A percentile compares a stretch with the other conserved stretches of the same genome.
These are phyloP conservation scores for Hydra vulgaris DNA, from an alignment of 30 jellyfish, hydroid and myxozoan species.

Conservation along the genomic window DNA sequence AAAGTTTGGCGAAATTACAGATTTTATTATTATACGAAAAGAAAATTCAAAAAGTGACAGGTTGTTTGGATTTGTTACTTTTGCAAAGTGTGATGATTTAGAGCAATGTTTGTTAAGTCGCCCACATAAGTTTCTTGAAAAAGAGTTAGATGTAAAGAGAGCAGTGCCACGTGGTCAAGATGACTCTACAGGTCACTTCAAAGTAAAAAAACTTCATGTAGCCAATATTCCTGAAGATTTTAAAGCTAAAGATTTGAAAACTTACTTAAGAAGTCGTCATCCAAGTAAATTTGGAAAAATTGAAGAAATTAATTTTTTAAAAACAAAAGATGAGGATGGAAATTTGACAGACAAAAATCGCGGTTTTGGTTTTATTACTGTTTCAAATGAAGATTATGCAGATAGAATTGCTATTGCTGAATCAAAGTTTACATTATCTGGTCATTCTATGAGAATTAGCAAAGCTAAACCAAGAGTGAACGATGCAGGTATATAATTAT, in stretches of 20 bases:
- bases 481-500: neutral
- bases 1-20: slow-evolving; percentile 17
- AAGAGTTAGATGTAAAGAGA: slow-evolving; percentile 30
- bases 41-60: slow-evolving; percentile 27
- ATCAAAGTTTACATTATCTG: slow-evolving; percentile 19
- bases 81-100: slow-evolving; percentile 22
- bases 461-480: slow-evolving; percentile 21
- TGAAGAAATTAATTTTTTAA: slow-evolving; percentile 17
- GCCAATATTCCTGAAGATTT: slow-evolving; percentile 32
- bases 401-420: slow-evolving; percentile 33
- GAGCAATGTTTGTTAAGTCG: slow-evolving; percentile 17
- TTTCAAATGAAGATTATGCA: slow-evolving; percentile 32
- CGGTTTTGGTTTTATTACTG: slow-evolving; percentile 33
- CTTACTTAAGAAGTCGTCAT: slow-evolving; percentile 15
- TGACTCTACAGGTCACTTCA: slow-evolving; percentile 20
- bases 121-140: slow-evolving; percentile 22
- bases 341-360: slow-evolving; percentile 6
- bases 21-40: slow-evolving; percentile 13
- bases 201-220: slow-evolving; percentile 29
- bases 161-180: slow-evolving; percentile 30
- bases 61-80: slow-evolving; percentile 29
- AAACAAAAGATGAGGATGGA: slow-evolving; percentile 13
- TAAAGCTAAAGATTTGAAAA: slow-evolving; percentile 10
- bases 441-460: slow-evolving; percentile 19
- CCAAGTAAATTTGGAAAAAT: slow-evolving; percentile 7